Evolutionary conservation across 2,888 invertebrate genomes (phyloP).

Genomic region (Corbicula japonica): DNA sequence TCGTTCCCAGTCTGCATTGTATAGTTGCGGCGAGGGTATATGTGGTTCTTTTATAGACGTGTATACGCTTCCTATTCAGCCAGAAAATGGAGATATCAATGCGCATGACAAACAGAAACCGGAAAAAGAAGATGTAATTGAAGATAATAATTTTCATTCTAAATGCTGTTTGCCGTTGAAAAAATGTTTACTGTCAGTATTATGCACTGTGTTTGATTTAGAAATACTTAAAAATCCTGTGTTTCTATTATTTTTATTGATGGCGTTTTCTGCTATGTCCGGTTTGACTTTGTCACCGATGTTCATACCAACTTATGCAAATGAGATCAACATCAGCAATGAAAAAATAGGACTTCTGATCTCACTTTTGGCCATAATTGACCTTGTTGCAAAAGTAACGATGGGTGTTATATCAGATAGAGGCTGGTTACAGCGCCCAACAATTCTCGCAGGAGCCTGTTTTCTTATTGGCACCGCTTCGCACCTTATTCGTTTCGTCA

Average conservation of each 20-base stretch:
- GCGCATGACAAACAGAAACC: not conserved
- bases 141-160: not conserved
- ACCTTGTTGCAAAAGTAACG: constrained; percentile 41
- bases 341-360: constrained; percentile 43
- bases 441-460: constrained; percentile 14
- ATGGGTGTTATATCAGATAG: constrained; percentile 32
- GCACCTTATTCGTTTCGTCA: constrained; percentile 30
- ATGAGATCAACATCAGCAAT: constrained; percentile 52
- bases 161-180: not conserved
- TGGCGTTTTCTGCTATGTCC: constrained; percentile 32
- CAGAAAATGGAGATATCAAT: not conserved
- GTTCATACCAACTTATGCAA: constrained; percentile 59
- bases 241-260: constrained; percentile 26
- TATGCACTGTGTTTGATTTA: constrained; percentile 38
- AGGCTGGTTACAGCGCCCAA: constrained; percentile 19
- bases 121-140: not conserved
- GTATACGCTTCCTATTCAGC: not conserved
- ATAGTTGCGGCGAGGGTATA: not conserved
- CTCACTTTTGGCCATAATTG: constrained; percentile 51
- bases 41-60: constrained; percentile 15
- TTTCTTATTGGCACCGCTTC: constrained; percentile 21
- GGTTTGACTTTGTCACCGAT: constrained; percentile 24
- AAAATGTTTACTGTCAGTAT: not conserved
- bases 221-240: constrained; percentile 27
- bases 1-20: constrained; percentile 8